Evolutionary conservation across 2,888 invertebrate species (phyloP), one percentile per base, ranked within the genome.

Genomic region (Heterodera filipjevi): DNA sequence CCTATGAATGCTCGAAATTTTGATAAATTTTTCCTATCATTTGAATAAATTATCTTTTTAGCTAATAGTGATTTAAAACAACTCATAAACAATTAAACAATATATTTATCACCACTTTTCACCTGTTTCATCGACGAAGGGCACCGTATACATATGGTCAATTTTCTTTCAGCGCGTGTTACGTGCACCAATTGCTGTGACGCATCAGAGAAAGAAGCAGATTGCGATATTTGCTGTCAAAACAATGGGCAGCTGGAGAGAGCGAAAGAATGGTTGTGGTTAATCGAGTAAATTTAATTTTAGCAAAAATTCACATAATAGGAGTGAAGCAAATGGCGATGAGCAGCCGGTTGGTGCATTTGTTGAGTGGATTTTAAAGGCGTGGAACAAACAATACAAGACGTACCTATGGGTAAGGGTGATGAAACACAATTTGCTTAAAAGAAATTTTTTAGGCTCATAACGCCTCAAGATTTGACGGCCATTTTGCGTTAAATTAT

Each of bases 321-420:
- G 66, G 66, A 66, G 66, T n/a, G 66, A 66, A 32, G 66, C 66
- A 12, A 16, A 66, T 32, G 66, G 66, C 27, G 30, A 66, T 66
- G 19, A 49, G 66, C 66, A 49, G 27, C 66, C 66, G 3, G 66
- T 66, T 32, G 32, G 8, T 3, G 66, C 14, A 5, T 66, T 66
- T 32, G 32, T 32, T 10, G 66, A 66, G 16, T 66, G 66, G 66
- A 66, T 66, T 66, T 32, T 66, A 22, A 22, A 5, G 14, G 66
- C 66, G 27, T 66, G 27, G 27, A 32, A 66, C 22, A 27, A 66
- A 5, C 66, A 32, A 27, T 66, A 32, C 32, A 32, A 66, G 10
- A 66, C 66, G 2, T 66, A 66, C 27, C n/a, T 66, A 19, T 49
- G 49, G 49, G 49, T 49, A 14, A 49, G 19, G 19, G 12, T 44